Evolutionary conservation across 2,113 vertebrate genomes (phyloP), one percentile per base, ranked within the genome.

Genomic region (Limnothrissa miodon): DNA sequence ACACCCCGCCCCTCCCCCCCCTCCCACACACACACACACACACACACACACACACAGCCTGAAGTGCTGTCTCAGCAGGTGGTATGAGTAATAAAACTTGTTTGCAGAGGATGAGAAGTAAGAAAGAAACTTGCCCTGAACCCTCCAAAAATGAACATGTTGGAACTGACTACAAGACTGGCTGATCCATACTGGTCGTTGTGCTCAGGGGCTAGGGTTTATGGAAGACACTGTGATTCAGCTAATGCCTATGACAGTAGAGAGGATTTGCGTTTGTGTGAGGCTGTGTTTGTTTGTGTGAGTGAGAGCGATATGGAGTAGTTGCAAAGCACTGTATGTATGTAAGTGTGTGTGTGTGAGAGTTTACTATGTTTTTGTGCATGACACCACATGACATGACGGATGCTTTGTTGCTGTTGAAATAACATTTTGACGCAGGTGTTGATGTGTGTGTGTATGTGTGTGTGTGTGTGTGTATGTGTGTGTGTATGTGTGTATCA

Each of bases 11-110:
- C 25, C 59, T 10, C 59, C n/a, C n/a, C n/a, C n/a, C n/a, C n/a
- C n/a, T n/a, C n/a, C n/a, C n/a, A 70, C 62, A 70, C 13, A 70
- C 59, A 62, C 59, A 62, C 59, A 29, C n/a, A 62, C 59, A 62
- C 23, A 62, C 23, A 62, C n/a, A 62, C 23, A 25, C 59, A 62
- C 0, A 25, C n/a, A 7, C n/a, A 29, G n/a, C 59, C 10, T 8
- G 29, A 25, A 62, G 23, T 29, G 23, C 5, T 48, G 15, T 42
- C 42, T 42, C 42, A 42, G 42, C 42, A 42, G 42, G 6, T 42
- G 42, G 42, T 6, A 42, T 4, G 42, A 42, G 6, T 42, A 42
- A 42, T 42, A 42, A 2, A 42, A 42, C 42, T 4, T 42, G 42
- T 42, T 42, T 42, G 6, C 42, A 42, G 42, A 42, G 6, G 42